Percentiles rank a stretch among this genome's conserved stretches.
phyloP scores from a whole-genome alignment of 2,113 vertebrate genomes.

The Glaucomys volans region DNA sequence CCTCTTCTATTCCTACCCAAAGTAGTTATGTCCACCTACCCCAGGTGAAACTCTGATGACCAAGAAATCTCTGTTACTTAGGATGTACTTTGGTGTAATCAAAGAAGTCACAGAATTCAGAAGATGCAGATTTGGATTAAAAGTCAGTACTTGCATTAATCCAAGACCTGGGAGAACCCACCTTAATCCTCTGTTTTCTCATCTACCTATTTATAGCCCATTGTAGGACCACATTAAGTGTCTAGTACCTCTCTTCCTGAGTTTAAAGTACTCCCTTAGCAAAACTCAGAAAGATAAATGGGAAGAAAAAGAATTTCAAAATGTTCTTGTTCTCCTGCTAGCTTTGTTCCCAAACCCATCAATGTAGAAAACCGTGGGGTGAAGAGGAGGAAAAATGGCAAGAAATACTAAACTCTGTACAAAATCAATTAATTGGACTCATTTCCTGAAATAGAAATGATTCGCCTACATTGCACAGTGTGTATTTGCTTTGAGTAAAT shows the following conservation, averaged over 20 bases:
- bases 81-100: neutral
- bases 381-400: neutral
- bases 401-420: neutral
- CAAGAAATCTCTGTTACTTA: neutral
- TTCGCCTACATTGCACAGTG: slow-evolving; percentile 23
- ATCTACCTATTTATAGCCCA: neutral
- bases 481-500: slow-evolving; percentile 37
- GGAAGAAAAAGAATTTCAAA: neutral
- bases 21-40: neutral
- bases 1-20: neutral
- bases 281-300: slow-evolving; percentile 44
- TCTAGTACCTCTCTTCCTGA: neutral
- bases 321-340: neutral
- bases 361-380: neutral
- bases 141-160: neutral
- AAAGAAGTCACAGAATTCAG: neutral
- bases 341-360: neutral
- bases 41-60: neutral
- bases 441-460: slow-evolving; percentile 50
- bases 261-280: neutral
- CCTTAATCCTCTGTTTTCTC: neutral
- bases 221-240: neutral
- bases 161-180: neutral
- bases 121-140: neutral
- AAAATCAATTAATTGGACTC: slow-evolving; percentile 52